These are phyloP conservation scores for Calcarius lapponicus DNA, from an alignment of 2,797 vertebrate genomes.

Conservation along the genomic window DNA sequence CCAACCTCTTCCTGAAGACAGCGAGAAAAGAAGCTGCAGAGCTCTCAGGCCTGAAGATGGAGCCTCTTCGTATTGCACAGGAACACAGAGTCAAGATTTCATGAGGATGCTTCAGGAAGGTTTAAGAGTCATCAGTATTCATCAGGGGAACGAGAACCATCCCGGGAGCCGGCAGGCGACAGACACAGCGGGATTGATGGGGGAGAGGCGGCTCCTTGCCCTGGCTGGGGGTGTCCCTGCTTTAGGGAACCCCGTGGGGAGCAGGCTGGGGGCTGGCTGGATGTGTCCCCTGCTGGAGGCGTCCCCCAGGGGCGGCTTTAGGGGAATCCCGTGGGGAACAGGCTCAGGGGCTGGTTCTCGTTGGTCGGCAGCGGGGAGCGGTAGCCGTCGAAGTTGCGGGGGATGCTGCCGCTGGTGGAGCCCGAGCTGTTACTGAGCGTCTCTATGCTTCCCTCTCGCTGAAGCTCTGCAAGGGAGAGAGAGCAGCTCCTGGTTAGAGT, in stretches of 20 bases:
- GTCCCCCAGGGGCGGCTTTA: conserved; percentile 44
- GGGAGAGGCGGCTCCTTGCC: neutral
- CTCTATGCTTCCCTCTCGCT: conserved; percentile 99
- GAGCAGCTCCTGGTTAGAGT: conserved; percentile 27
- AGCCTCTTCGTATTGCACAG: conserved; percentile 57
- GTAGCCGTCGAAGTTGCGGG: conserved; percentile 95
- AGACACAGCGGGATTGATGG: neutral
- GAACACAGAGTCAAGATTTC: conserved; percentile 20
- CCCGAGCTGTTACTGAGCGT: conserved; percentile 98
- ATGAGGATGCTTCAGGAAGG: conserved; percentile 49
- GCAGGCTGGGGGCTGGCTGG: conserved; percentile 79
- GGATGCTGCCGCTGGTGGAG: conserved; percentile 97
- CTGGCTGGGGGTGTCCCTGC: neutral
- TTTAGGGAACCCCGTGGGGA: conserved; percentile 88
- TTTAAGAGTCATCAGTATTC: neutral
- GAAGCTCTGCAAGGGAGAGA: conserved; percentile 86
- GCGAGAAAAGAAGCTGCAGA: conserved; percentile 28
- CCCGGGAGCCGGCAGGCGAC: neutral
- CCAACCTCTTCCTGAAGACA: conserved; percentile 57
- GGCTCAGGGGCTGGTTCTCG: conserved; percentile 95
- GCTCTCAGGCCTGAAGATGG: neutral
- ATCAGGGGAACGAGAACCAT: conserved; percentile 20
- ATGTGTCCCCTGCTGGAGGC: neutral
- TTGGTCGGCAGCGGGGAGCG: conserved; percentile 94
- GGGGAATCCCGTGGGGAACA: conserved; percentile 91